Evolutionary conservation across 2,113 vertebrate genomes (phyloP).

Genomic region (Nansenia antarctica): DNA sequence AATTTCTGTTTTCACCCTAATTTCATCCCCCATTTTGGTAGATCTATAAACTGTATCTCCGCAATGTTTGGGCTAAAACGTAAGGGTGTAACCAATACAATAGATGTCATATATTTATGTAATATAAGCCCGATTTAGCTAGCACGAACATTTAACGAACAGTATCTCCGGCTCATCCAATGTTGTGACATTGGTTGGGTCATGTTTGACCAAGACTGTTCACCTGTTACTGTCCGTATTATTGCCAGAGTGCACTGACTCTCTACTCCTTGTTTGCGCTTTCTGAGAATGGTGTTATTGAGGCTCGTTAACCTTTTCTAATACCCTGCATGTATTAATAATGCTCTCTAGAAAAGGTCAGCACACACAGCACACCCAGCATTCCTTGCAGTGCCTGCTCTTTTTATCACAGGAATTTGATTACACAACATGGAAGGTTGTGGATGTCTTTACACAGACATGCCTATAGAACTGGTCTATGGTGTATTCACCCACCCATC

Average conservation of each 20-base stretch:
- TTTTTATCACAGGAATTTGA: constrained; percentile 39
- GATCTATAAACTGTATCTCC: no score
- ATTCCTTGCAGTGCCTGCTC: constrained; percentile 13
- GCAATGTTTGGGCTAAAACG: no score
- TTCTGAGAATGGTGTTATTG: constrained; percentile 48
- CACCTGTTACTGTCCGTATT: constrained; percentile 8
- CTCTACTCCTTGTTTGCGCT: constrained; percentile 60
- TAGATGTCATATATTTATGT: no score
- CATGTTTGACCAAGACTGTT: constrained; percentile 9
- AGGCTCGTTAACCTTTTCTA: constrained; percentile 77
- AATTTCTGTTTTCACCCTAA: no score
- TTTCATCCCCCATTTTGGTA: no score
- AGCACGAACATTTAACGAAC: no score
- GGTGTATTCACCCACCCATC: no score
- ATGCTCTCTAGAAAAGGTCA: constrained; percentile 73
- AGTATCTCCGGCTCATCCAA: no score
- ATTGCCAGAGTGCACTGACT: neutral
- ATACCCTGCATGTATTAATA: constrained; percentile 76
- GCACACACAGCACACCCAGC: constrained; percentile 1
- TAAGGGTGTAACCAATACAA: no score
- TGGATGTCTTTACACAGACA: constrained; percentile 6
- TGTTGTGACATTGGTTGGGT: constrained; percentile 4
- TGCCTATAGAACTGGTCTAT: neutral
- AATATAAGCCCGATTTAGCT: no score
- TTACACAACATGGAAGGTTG: constrained; percentile 44